Evolutionary conservation across 2,797 vertebrate species (phyloP), one percentile per base, ranked within the genome.

Genomic region (Oreochromis grahami): DNA sequence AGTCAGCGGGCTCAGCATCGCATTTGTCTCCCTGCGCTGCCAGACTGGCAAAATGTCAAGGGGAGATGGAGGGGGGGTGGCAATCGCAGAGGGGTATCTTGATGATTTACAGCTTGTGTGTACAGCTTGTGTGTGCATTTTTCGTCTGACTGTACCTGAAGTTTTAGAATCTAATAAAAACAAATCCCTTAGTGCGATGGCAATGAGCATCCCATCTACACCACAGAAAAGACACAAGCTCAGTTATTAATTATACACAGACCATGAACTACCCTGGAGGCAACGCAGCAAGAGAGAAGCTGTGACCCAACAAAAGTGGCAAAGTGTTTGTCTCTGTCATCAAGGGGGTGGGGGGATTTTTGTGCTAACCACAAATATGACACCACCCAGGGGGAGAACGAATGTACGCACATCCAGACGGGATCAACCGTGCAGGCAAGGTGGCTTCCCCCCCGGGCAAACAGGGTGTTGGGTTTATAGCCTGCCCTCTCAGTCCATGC

Each of bases 401-500:
- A 43, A 55, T 76, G 78, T 52, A 53, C 82, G 77, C 80, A 83
- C 14, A 38, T 86, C 86, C 81, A 83, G 52, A 24, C n/a, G 48
- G 82, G 80, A 84, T 88, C 58, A 76, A 70, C 87, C 15, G 1
- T 80, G 36, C 84, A 80, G 70, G 79, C 72, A n/a, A 82, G 80
- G 80, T 93, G 90, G 86, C 86, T 86, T 83, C 74, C 80, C 88
- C 94, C 94, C 90, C 78, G 53, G 78, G 85, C 81, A 92, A 81
- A 84, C 19, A 87, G 72, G 85, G 92, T 94, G 87, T 95, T 88
- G 11, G 82, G 91, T 95, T 93, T 79, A 91, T 86, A 86, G 78
- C 41, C 43, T 79, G 79, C 82, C 65, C 77, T 87, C 80, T 85
- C 74, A 8, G 79, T 36, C 8, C 81, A 58, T 8, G 9, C 38